Conservation (phyloP, 1,140 invertebrate genomes). For the Neodiprion virginianus region DNA sequence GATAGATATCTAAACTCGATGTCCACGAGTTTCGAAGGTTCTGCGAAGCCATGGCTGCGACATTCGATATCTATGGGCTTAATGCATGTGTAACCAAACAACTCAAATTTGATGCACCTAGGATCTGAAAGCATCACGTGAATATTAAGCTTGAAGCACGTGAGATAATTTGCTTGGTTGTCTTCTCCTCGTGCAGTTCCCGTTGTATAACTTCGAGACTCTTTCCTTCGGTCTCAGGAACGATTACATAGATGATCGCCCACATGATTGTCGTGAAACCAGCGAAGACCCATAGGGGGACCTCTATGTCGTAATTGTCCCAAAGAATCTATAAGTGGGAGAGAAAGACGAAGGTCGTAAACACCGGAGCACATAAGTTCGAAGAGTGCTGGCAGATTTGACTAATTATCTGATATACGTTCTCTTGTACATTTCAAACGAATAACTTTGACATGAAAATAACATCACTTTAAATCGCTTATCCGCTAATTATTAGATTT, state of each 20-base stretch:
- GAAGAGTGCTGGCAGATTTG: too few species aligned
- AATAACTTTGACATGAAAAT: constrained; percentile 6
- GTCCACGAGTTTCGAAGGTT: too few species aligned
- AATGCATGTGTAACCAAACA: too few species aligned
- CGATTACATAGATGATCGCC: constrained; percentile 63
- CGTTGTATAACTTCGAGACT: constrained; percentile 66
- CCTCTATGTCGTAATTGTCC: constrained; percentile 60
- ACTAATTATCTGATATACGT: too few species aligned
- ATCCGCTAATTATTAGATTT: neutral
- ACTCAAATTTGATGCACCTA: too few species aligned
- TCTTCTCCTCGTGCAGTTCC: constrained; percentile 41
- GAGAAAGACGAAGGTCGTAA: neutral
- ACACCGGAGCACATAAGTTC: neutral
- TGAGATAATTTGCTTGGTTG: neutral
- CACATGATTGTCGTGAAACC: constrained; percentile 63
- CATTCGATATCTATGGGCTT: too few species aligned
- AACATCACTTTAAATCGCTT: constrained; percentile 26
- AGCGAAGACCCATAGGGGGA: constrained; percentile 67
- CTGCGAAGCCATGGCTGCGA: too few species aligned
- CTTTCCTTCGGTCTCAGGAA: constrained; percentile 73
- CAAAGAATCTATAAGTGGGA: constrained; percentile 40
- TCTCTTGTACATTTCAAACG: too few species aligned
- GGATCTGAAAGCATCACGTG: too few species aligned
- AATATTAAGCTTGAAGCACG: neutral
- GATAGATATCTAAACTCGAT: too few species aligned